Base-by-base conservation (phyloP, 1,140 invertebrate species). In the Archivesica marissinica region DNA sequence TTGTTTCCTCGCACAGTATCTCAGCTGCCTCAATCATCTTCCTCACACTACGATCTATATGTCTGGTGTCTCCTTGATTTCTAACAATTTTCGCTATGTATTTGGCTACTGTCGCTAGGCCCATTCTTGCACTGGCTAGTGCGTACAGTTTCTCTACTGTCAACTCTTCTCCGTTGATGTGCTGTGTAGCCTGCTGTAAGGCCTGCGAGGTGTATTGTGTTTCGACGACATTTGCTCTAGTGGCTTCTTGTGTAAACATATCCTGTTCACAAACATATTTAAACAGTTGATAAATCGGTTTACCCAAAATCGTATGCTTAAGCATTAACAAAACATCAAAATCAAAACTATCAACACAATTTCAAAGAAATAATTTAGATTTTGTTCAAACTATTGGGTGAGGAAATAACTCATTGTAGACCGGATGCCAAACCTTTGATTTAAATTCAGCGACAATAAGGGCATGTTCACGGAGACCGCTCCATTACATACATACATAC, bases 61-160 rank as follows among this genome's bases (percentile, higher is more conserved):
- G 70, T 2, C 72, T 72, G 33, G 78, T 47, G n/a, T 54, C 68
- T 68, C 81, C 33, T 64, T 75, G 35, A 33, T 38, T 54, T 44
- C 76, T 54, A 20, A 72, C 44, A 15, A 86, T 38, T 39, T 52
- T 77, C n/a, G 88, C 50, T 54, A 91, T 83, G 25, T 68, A 85
- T 52, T 85, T 86, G 41, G 88, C 88, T 23, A 74, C 74, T 35
- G 86, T 75, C 61, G 70, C 56, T n/a, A 90, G 77, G 30, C 87
- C 77, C 83, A 88, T 88, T 80, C 90, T 84, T 28, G 75, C 78
- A 41, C 79, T 72, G 17, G 90, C 87, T 25, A 90, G 50, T 50
- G 81, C 72, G 25, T 79, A 86, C 17, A 89, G 13, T 66, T 89
- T 87, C 20, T 66, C 75, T n/a, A 87, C 72, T 66, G 17, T 59